Base-by-base conservation (phyloP, 2,113 vertebrate species). In the Heteronetta atricapilla region DNA sequence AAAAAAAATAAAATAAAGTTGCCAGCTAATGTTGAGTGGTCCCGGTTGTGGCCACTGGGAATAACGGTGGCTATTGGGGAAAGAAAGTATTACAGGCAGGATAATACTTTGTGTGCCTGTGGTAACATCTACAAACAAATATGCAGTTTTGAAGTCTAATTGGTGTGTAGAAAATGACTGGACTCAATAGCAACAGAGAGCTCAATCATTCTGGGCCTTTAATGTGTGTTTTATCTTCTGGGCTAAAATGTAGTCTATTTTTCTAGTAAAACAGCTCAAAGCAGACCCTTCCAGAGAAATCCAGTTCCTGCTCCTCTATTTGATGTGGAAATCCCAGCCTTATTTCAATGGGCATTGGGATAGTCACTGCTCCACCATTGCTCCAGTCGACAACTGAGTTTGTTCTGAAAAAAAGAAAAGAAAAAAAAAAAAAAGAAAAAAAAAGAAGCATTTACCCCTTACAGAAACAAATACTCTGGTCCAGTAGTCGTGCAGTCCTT, bases 1-100 rank as follows among this genome's bases (percentile, higher is more conserved):
- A 96, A 97, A 86, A 83, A 64, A 97, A 93, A 97, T 33, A 82
- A 88, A 95, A 94, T 92, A 82, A 97, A 96, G 91, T 94, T 96
- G 83, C 73, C 76, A 70, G 91, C 70, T 94, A 88, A 90, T 36
- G 64, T 73, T 64, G 79, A 96, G 62, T 73, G 44, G 84, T 82
- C 36, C 60, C 64, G 56, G 34, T 20, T 76, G 46, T 62, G 55
- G 64, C 75, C 56, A 70, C 68, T 82, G 72, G 81, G 48, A 88
- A 90, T 18, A 92, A 38, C 4, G 6, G 34, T 46, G 66, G 53
- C 29, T 86, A n/a, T 62, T 15, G 31, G 13, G 2, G 2, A 2
- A 13, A 20, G 19, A 25, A 11, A 63, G 29, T 50, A 86, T 50
- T 78, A 77, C 82, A 42, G 42, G 46, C 1, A 18, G 56, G 13